Conservation (phyloP, 2,797 vertebrate species). For the Periophthalmus magnuspinnatus region DNA sequence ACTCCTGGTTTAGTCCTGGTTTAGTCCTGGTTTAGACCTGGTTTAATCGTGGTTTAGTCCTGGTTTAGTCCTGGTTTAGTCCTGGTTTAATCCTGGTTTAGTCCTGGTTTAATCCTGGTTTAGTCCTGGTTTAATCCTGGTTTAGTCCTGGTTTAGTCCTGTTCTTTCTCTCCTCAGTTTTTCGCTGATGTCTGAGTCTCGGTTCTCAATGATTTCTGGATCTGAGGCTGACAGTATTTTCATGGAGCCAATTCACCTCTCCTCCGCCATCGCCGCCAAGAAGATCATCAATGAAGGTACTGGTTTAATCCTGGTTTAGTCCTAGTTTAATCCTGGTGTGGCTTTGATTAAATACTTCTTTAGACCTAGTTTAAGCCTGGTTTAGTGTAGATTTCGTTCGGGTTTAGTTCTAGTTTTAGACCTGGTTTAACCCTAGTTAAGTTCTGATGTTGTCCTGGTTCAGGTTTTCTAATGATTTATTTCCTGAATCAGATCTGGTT, state of each 20-base stretch:
- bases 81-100: background rate
- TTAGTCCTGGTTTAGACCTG: background rate
- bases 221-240: conserved; percentile 91
- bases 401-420: no score
- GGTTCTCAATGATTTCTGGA: conserved; percentile 87
- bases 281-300: conserved; percentile 94
- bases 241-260: conserved; percentile 97
- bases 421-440: no score
- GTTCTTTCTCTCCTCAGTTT: conserved; percentile 49
- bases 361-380: no score
- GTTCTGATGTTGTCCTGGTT: no score
- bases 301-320: background rate
- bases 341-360: no score
- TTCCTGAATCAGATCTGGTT: no score
- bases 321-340: background rate
- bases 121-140: background rate
- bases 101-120: background rate
- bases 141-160: background rate
- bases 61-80: background rate
- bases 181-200: conserved; percentile 74
- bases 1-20: no score
- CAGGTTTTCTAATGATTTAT: no score
- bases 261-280: conserved; percentile 90
- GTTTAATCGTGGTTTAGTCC: background rate
- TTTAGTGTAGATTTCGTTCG: no score